phyloP scores from a whole-genome alignment of 2,888 invertebrate species.

The Gasteruption jaculator region DNA sequence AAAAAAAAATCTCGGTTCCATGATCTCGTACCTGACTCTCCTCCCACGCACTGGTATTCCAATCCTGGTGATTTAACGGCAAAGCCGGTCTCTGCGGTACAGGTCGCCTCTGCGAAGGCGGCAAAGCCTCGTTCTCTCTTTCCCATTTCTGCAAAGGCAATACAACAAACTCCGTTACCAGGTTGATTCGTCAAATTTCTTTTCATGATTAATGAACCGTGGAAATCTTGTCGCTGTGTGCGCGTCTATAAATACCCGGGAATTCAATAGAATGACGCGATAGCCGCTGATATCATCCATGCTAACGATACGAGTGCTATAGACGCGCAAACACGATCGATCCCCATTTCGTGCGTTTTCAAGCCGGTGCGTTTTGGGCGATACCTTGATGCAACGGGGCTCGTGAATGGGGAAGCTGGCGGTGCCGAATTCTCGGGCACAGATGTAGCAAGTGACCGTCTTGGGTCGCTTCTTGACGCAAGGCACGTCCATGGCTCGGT shows the following conservation, averaged over 20 bases:
- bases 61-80: constrained; percentile 49
- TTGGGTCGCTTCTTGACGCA: constrained; percentile 36
- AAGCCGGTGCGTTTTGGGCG: too few species aligned
- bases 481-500: constrained; percentile 5
- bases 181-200: too few species aligned
- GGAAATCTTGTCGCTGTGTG: too few species aligned
- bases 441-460: constrained; percentile 60
- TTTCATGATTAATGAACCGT: too few species aligned
- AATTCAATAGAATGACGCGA: too few species aligned
- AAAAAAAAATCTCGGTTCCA: too few species aligned
- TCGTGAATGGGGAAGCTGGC: constrained; percentile 64
- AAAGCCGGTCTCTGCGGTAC: constrained; percentile 56
- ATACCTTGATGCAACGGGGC: constrained; percentile 62
- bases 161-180: too few species aligned
- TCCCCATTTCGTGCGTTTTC: too few species aligned
- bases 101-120: constrained; percentile 53
- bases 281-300: too few species aligned
- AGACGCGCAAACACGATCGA: too few species aligned
- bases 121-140: constrained; percentile 58
- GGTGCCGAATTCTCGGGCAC: constrained; percentile 64
- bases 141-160: constrained; percentile 58
- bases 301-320: too few species aligned
- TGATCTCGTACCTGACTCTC: constrained; percentile 56
- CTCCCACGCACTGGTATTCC: constrained; percentile 56
- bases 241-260: too few species aligned